A percentile compares a stretch with the other conserved stretches of the same genome.
These are phyloP conservation scores for Digitonthophagus gazella DNA, from an alignment of 2,888 invertebrate species.

Conservation along the genomic window DNA sequence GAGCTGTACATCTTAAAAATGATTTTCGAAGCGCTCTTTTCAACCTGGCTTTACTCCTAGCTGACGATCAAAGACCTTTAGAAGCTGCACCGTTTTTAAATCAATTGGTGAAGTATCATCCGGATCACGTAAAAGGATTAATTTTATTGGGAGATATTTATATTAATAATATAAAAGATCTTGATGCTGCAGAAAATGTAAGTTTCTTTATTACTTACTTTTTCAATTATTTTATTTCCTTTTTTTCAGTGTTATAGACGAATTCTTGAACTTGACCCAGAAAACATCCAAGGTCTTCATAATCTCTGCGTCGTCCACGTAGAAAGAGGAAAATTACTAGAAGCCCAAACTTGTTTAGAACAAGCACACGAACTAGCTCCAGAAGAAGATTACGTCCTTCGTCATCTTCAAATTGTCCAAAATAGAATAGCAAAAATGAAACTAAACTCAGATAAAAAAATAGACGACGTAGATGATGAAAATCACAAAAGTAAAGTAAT, in stretches of 20 bases:
- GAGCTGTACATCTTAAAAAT: slow-evolving; percentile 82
- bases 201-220: slow-evolving; percentile 44
- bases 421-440: slow-evolving; percentile 58
- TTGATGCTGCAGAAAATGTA: slow-evolving; percentile 91
- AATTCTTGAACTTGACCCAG: slow-evolving; percentile 83
- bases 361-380: slow-evolving; percentile 82
- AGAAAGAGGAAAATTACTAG: slow-evolving; percentile 81
- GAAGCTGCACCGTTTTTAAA: slow-evolving; percentile 92
- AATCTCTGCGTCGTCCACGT: slow-evolving; percentile 96
- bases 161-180: slow-evolving; percentile 91
- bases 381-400: slow-evolving; percentile 84
- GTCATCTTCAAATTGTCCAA: slow-evolving; percentile 87
- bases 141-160: slow-evolving; percentile 94
- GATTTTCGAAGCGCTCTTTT: slow-evolving; percentile 93
- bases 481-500: slow-evolving; percentile 44
- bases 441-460: slow-evolving; percentile 37
- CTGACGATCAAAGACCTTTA: slow-evolving; percentile 82
- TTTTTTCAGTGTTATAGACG: slow-evolving; percentile 80
- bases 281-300: slow-evolving; percentile 91
- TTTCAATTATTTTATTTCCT: neutral
- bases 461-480: slow-evolving; percentile 24
- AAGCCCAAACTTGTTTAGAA: slow-evolving; percentile 81
- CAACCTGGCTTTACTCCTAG: slow-evolving; percentile 85
- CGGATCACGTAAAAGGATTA: slow-evolving; percentile 91
- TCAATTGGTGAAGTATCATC: slow-evolving; percentile 86